Evolutionary conservation across 2,797 vertebrate species (phyloP), one percentile per base, ranked within the genome.

Genomic region (Arnoldichthys spilopterus): DNA sequence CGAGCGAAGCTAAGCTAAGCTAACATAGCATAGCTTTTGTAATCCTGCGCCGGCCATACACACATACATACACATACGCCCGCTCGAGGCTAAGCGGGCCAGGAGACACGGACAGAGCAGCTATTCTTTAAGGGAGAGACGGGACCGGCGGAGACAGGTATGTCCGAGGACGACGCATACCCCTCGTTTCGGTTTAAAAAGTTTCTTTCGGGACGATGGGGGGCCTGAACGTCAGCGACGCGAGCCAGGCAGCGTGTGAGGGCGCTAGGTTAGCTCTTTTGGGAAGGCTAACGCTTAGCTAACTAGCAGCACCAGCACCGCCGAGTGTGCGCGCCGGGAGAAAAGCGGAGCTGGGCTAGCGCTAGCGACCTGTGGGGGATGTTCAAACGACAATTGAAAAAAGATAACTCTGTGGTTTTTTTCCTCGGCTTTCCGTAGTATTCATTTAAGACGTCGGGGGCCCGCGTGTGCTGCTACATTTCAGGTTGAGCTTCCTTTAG

Each of bases 81-180:
- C 62, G 54, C 43, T 59, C 71, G 59, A 62, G 59, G 66, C 82
- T 64, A 87, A 88, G 86, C 87, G 86, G 89, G 85, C 88, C 86
- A 3, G 70, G 11, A n/a, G 87, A 80, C 56, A 76, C 68, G 68
- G 72, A 64, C 70, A 74, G 56, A 61, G 45, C 72, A 49, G 26
- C 47, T 71, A 45, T 74, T 26, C 53, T 18, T 73, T 28, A 79
- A 81, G 75, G 87, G 75, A 85, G 76, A 84, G 83, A 79, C 90
- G 82, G 82, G 86, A 87, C 90, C 91, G 88, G 88, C 87, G 84
- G 88, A 81, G 89, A 88, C 90, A 92, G 92, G 93, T 94, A 84
- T 47, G 92, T 89, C 45, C 32, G 32, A 11, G 24, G 30, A 26
- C 18, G 20, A 4, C 30, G 11, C 15, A 16, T 77, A 5, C 56